Base-by-base conservation (phyloP, 1,140 invertebrate genomes). In the Monochamus saltuarius region DNA sequence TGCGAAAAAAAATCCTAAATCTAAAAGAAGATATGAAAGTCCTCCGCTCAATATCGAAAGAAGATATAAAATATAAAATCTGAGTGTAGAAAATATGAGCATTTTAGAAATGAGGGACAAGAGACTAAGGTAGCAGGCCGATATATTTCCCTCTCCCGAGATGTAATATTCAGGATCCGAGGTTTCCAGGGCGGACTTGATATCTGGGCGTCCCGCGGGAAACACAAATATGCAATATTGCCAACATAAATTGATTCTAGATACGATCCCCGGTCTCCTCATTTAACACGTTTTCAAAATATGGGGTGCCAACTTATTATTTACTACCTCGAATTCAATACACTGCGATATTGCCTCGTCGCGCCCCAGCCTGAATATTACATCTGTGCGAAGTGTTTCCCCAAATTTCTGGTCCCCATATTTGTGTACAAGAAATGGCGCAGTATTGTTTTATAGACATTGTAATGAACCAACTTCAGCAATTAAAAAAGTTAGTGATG, bases 191-290 rank as follows among this genome's bases (percentile, higher is more conserved):
- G 61, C 59, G 43, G 64, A 50, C 65, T 67, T 67, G 62, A 71
- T 69, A 71, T 69, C 54, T 63, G 61, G 52, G 52, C 50, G 59
- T 74, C 72, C 64, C 72, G 63, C 59, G 71, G 71, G 72, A 73
- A 69, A 68, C 72, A 74, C 72, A 74, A 74, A 74, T 74, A 74
- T 73, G 72, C 69, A 71, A 74, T 74, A 74, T 72, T 71, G 71
- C 72, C 69, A 69, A 68, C 72, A 74, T 74, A 74, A 74, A 74
- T 74, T 74, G 72, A 74, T 74, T 73, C 69, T 68, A 68, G 72
- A 73, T 73, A 69, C 66, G 65, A 66, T 67, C 68, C 63, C 61
- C 59, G 52, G 67, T 69, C 69, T 68, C 63, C 66, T 72, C 65
- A 72, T 72, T 73, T 73, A 73, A 72, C 69, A 71, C 70, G 61